Conservation (phyloP, 2,888 invertebrate species). For the Hedychridium roseum region DNA sequence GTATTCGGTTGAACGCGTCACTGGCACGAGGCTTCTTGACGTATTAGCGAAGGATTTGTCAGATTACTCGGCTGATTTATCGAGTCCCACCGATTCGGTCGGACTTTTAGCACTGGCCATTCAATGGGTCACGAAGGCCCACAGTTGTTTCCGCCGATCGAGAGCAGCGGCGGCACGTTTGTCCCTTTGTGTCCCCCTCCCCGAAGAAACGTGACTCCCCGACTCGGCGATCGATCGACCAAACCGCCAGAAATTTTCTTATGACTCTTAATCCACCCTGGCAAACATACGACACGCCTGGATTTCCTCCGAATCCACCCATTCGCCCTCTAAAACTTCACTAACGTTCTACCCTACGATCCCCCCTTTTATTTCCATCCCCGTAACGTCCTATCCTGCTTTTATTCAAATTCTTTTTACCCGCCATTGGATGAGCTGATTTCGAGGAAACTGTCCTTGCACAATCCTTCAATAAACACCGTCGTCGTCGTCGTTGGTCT, state of each 20-base stretch:
- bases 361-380: too few species aligned
- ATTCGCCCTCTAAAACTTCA: too few species aligned
- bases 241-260: too few species aligned
- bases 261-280: too few species aligned
- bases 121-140: slow-evolving; percentile 41
- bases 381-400: too few species aligned
- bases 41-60: slow-evolving; percentile 46
- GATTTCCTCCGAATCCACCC: too few species aligned
- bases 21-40: slow-evolving; percentile 39
- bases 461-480: neutral
- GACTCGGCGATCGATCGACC: slow-evolving; percentile 15
- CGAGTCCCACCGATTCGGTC: slow-evolving; percentile 22
- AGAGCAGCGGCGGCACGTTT: slow-evolving; percentile 31
- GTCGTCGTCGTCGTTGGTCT: neutral
- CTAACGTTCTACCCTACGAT: too few species aligned
- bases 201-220: slow-evolving; percentile 29
- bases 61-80: slow-evolving; percentile 48
- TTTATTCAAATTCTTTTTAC: too few species aligned
- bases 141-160: slow-evolving; percentile 19
- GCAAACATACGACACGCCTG: too few species aligned
- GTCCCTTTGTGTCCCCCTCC: slow-evolving; percentile 23
- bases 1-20: too few species aligned
- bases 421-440: too few species aligned
- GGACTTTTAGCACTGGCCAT: slow-evolving; percentile 32
- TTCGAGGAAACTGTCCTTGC: neutral